These are phyloP conservation scores for Scaptomyza montana DNA, from an alignment of 1,140 invertebrate genomes.

Conservation along the genomic window DNA sequence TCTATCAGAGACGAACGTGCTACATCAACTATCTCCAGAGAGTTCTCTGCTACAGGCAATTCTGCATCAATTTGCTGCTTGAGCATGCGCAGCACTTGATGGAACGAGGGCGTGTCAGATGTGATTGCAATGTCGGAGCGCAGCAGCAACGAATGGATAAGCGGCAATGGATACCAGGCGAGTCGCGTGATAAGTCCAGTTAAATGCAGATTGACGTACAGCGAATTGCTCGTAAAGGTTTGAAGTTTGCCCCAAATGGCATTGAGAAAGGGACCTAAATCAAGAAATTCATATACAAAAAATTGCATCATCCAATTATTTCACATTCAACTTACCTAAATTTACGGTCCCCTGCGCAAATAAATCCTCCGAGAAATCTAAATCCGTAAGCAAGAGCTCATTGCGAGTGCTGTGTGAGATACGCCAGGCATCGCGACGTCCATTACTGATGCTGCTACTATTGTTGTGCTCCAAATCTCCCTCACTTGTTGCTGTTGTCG, in stretches of 20 bases:
- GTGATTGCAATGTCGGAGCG: conserved; percentile 94
- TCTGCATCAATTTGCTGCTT: conserved; percentile 94
- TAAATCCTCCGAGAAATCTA: conserved; percentile 84
- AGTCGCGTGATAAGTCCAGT: conserved; percentile 94
- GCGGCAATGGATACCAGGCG: conserved; percentile 93
- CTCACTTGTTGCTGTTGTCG: conserved; percentile 26
- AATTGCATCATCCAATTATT: background rate
- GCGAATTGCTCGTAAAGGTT: conserved; percentile 92
- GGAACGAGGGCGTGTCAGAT: conserved; percentile 94
- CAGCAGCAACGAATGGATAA: conserved; percentile 93
- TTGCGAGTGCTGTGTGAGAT: conserved; percentile 78
- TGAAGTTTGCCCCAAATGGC: conserved; percentile 93
- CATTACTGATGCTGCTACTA: conserved; percentile 44
- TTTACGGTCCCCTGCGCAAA: conserved; percentile 83
- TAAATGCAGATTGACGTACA: conserved; percentile 94
- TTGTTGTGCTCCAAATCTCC: conserved; percentile 61
- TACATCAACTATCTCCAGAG: conserved; percentile 88
- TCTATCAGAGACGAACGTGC: conserved; percentile 90
- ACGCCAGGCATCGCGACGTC: conserved; percentile 79
- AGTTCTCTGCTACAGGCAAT: conserved; percentile 89
- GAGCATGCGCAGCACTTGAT: conserved; percentile 94
- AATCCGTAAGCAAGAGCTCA: conserved; percentile 75
- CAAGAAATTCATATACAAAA: background rate
- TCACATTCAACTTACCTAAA: conserved; percentile 65
- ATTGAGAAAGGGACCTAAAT: conserved; percentile 92